These are phyloP conservation scores for Ophioninae sp. DNA, from an alignment of 2,888 invertebrate species.

Conservation along the genomic window DNA sequence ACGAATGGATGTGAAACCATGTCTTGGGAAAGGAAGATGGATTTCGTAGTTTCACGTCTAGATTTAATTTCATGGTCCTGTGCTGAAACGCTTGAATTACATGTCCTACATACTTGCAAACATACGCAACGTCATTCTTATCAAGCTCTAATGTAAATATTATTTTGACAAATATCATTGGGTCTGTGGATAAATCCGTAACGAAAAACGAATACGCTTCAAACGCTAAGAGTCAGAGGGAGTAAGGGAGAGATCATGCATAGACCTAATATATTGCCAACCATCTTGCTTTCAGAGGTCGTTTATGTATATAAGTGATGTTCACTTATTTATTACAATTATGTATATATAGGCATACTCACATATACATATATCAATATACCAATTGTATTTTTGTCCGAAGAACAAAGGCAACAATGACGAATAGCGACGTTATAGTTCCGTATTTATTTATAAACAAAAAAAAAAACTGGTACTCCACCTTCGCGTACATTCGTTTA, in stretches of 20 bases:
- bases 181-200: no score
- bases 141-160: slow-evolving; percentile 59
- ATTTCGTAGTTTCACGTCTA: slow-evolving; percentile 28
- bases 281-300: slow-evolving; percentile 40
- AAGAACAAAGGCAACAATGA: slow-evolving; percentile 53
- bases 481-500: slow-evolving; percentile 67
- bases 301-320: slow-evolving; percentile 47
- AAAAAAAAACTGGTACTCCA: slow-evolving; percentile 61
- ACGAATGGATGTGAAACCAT: not conserved
- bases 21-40: not conserved
- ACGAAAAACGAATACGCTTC: no score
- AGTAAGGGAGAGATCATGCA: no score
- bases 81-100: slow-evolving; percentile 10
- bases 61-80: slow-evolving; percentile 23
- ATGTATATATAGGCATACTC: slow-evolving; percentile 5
- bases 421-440: slow-evolving; percentile 50
- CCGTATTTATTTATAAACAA: slow-evolving; percentile 69
- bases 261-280: slow-evolving; percentile 2
- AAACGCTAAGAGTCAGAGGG: no score
- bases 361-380: slow-evolving; percentile 41
- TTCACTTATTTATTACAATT: slow-evolving; percentile 11
- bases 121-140: slow-evolving; percentile 37
- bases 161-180: slow-evolving; percentile 35
- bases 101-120: slow-evolving; percentile 23
- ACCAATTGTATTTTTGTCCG: slow-evolving; percentile 40